A percentile compares a stretch with the other conserved stretches of the same genome.
Evolutionary conservation across 2,888 invertebrate species (phyloP).

Genomic region (Noctua janthina): DNA sequence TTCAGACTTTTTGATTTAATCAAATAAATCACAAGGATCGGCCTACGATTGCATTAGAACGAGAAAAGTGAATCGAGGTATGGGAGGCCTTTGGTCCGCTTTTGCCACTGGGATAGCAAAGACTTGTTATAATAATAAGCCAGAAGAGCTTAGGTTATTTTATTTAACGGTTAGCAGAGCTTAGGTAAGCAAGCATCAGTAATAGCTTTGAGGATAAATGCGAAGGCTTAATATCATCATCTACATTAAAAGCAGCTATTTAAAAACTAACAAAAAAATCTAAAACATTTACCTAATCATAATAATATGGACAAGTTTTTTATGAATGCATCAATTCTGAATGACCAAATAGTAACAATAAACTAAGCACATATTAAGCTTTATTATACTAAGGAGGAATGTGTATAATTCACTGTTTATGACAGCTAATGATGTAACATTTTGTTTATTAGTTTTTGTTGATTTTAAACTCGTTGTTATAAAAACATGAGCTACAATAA

Average conservation of each 20-base stretch:
- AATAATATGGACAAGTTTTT: neutral
- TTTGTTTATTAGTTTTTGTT: neutral
- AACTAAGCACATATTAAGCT: neutral
- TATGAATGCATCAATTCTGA: neutral
- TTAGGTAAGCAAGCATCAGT: neutral
- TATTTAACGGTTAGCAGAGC: neutral
- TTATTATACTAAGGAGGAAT: neutral
- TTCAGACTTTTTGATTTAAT: neutral
- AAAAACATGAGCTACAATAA: neutral
- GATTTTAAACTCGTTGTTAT: neutral
- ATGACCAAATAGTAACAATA: neutral
- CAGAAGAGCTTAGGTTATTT: neutral
- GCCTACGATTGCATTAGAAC: neutral
- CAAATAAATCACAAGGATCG: neutral
- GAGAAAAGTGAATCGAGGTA: neutral
- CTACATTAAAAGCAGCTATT: neutral
- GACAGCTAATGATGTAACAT: conserved; percentile 12
- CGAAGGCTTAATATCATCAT: neutral
- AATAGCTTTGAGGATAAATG: conserved; percentile 12
- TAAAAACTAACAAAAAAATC: neutral
- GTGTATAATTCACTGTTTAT: conserved; percentile 2
- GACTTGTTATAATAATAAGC: neutral
- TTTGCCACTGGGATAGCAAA: neutral
- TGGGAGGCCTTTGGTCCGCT: neutral
- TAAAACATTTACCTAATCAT: neutral